A percentile compares a stretch with the other conserved stretches of the same genome.
Evolutionary conservation across 37 sponge, comb jelly and placozoan genomes (phyloP).

Genomic region (Geodia barretti): DNA sequence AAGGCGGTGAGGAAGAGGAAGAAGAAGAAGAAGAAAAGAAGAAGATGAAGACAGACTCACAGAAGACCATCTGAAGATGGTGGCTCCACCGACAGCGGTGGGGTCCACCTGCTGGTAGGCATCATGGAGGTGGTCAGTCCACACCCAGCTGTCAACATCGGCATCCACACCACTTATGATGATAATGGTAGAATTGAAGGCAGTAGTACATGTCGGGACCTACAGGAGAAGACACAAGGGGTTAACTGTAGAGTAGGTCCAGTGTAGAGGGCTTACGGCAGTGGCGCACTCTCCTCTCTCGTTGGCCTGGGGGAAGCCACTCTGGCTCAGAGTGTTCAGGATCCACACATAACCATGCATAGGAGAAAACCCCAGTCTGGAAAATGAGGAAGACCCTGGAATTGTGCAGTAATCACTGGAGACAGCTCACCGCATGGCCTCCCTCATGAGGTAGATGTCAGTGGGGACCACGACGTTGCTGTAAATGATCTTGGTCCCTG

Average conservation of each 20-base stretch:
- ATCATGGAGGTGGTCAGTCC: constrained; percentile 26
- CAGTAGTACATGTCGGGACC: constrained; percentile 21
- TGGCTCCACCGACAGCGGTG: background rate
- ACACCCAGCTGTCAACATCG: background rate
- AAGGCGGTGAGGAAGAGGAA: no score
- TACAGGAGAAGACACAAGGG: background rate
- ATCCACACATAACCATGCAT: constrained; percentile 42
- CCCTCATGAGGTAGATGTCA: constrained; percentile 24
- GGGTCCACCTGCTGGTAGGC: constrained; percentile 20
- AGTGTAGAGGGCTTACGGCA: background rate
- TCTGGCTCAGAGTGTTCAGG: background rate
- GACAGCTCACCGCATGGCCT: constrained; percentile 40
- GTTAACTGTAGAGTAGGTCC: no score
- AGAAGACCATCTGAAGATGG: constrained; percentile 5
- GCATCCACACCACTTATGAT: background rate
- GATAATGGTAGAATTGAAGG: constrained; percentile 17
- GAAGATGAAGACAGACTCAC: background rate
- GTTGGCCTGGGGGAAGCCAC: constrained; percentile 7
- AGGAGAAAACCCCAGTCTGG: constrained; percentile 31
- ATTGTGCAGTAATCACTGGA: background rate
- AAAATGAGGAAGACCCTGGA: background rate
- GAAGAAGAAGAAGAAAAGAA: no score
- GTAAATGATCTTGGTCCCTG: constrained; percentile 35
- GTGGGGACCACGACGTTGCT: background rate
- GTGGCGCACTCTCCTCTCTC: constrained; percentile 11